These are phyloP conservation scores for Romanogobio albipinnatus DNA, from an alignment of 2,113 vertebrate species.

Conservation along the genomic window DNA sequence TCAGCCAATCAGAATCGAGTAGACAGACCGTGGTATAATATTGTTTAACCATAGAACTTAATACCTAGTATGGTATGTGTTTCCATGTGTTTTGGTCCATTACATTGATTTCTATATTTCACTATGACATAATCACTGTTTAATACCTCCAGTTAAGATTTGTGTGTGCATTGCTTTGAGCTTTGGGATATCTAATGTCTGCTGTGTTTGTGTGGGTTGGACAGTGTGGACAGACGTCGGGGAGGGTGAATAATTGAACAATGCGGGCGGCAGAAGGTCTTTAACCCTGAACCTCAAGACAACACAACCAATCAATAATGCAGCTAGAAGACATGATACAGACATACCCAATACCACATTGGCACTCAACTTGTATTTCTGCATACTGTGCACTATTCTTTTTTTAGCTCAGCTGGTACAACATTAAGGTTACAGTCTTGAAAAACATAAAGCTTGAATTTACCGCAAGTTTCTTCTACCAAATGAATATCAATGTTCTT, in stretches of 20 bases:
- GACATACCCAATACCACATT: conserved; percentile 5
- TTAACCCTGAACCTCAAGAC: conserved; percentile 73
- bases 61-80: neutral
- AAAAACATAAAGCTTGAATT: neutral
- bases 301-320: conserved; percentile 76
- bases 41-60: neutral
- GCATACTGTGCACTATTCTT: neutral
- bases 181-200: neutral
- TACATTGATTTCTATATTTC: neutral
- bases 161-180: neutral
- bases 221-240: conserved; percentile 58
- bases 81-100: neutral
- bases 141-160: neutral
- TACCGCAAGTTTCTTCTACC: neutral
- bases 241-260: conserved; percentile 74
- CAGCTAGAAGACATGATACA: conserved; percentile 65
- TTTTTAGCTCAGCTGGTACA: neutral
- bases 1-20: too few relatives aligned
- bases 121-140: neutral
- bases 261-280: conserved; percentile 66
- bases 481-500: neutral
- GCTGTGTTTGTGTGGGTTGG: conserved; percentile 39
- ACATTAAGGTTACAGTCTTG: neutral
- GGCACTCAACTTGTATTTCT: neutral
- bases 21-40: neutral